These are phyloP conservation scores for Paguma larvata DNA, from an alignment of 2,797 vertebrate species.

Conservation along the genomic window DNA sequence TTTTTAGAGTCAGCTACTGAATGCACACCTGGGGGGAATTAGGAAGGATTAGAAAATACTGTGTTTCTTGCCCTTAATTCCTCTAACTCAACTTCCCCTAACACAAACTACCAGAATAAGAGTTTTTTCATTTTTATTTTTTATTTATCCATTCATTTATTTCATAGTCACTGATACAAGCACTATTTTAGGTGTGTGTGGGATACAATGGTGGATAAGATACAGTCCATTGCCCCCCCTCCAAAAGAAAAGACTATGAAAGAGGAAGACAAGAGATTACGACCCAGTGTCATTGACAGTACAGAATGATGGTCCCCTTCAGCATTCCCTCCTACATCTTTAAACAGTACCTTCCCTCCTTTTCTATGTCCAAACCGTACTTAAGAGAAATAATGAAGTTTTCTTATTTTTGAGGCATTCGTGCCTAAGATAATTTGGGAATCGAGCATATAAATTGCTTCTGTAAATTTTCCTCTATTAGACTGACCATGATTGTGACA, in stretches of 20 bases:
- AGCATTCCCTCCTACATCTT: background rate
- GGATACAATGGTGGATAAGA: background rate
- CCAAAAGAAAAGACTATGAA: background rate
- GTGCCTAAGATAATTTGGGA: background rate
- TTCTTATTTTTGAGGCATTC: background rate
- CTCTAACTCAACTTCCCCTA: background rate
- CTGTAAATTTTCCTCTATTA: conserved; percentile 16
- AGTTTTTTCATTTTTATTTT: background rate
- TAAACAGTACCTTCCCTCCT: background rate
- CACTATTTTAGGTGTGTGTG: background rate
- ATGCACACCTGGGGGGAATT: background rate
- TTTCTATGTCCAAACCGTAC: background rate
- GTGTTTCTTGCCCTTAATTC: background rate
- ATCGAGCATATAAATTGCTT: background rate
- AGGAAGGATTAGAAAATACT: background rate
- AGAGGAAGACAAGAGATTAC: background rate
- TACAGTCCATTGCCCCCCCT: background rate
- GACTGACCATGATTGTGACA: background rate
- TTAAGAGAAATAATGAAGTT: background rate
- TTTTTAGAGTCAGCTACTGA: background rate
- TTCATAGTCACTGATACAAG: background rate
- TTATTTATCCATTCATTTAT: background rate
- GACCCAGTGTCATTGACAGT: background rate
- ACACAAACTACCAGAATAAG: conserved; percentile 27
- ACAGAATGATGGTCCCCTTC: background rate